Evolutionary conservation across 1,140 invertebrate genomes (phyloP).

Genomic region (Scaptomyza graminum): DNA sequence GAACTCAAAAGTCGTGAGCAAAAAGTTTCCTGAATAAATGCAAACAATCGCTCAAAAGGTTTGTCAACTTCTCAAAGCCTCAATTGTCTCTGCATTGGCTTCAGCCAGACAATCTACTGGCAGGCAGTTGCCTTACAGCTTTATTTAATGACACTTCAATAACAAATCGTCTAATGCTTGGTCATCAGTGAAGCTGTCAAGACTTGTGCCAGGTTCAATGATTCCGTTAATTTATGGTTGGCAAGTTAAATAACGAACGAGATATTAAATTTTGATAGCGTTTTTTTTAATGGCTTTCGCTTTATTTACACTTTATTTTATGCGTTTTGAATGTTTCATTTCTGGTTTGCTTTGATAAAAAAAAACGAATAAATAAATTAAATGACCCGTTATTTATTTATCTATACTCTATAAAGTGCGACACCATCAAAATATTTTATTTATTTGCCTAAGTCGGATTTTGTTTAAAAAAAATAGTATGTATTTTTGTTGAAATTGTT

Average conservation of each 20-base stretch:
- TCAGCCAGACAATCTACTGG: constrained; percentile 41
- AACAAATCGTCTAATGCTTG: background rate
- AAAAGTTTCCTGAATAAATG: constrained; percentile 45
- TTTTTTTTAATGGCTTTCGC: constrained; percentile 15
- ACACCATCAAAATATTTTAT: too few relatives aligned
- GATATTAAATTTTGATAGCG: constrained; percentile 3
- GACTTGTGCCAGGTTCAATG: constrained; percentile 28
- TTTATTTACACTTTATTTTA: constrained; percentile 13
- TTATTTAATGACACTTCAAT: constrained; percentile 1
- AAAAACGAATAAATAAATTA: background rate
- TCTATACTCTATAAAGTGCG: too few relatives aligned
- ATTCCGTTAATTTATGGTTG: constrained; percentile 54
- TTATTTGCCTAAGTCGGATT: too few relatives aligned
- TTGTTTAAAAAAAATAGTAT: too few relatives aligned
- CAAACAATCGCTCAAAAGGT: constrained; percentile 56
- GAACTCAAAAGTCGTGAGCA: constrained; percentile 25
- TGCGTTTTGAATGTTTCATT: background rate
- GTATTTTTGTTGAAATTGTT: too few relatives aligned
- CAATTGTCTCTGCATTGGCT: background rate
- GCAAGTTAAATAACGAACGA: background rate
- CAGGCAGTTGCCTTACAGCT: constrained; percentile 19
- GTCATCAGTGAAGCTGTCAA: constrained; percentile 5
- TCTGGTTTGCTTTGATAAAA: background rate
- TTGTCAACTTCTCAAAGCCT: background rate
- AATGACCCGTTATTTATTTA: background rate